Evolutionary conservation across 2,797 vertebrate genomes (phyloP).

Genomic region (Gambelia wislizenii): DNA sequence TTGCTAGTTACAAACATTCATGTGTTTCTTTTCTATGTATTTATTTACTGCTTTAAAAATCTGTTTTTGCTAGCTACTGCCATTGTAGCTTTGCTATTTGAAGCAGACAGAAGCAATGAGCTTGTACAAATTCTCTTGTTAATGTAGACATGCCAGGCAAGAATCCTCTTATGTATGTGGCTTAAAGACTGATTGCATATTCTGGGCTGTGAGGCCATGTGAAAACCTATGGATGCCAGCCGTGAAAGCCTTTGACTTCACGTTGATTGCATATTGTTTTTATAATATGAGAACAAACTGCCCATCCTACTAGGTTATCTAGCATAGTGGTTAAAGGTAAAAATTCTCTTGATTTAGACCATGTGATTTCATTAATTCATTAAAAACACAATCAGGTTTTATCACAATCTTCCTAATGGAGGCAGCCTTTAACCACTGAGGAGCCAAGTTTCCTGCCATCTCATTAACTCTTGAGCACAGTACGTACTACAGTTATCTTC

Average conservation of each 20-base stretch:
- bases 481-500: slow-evolving; percentile 10
- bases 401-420: slow-evolving; percentile 30
- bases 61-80: not conserved
- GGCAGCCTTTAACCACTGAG: slow-evolving; percentile 12
- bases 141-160: not conserved
- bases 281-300: slow-evolving; percentile 29
- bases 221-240: too few relatives aligned
- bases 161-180: not conserved
- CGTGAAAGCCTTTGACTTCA: too few relatives aligned
- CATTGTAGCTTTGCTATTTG: not conserved
- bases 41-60: not conserved
- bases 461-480: slow-evolving; percentile 34
- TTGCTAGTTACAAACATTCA: too few relatives aligned
- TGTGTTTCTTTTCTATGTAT: not conserved
- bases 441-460: slow-evolving; percentile 1
- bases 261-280: slow-evolving; percentile 12
- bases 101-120: not conserved
- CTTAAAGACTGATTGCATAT: not conserved
- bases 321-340: slow-evolving; percentile 37
- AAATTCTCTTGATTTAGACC: slow-evolving; percentile 15
- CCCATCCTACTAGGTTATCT: slow-evolving; percentile 26
- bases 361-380: slow-evolving; percentile 33
- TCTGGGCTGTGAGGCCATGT: too few relatives aligned
- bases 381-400: slow-evolving; percentile 41
- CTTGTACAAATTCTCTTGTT: not conserved